These are phyloP conservation scores for Genyomyrus donnyi DNA, from an alignment of 2,113 vertebrate species.

Conservation along the genomic window DNA sequence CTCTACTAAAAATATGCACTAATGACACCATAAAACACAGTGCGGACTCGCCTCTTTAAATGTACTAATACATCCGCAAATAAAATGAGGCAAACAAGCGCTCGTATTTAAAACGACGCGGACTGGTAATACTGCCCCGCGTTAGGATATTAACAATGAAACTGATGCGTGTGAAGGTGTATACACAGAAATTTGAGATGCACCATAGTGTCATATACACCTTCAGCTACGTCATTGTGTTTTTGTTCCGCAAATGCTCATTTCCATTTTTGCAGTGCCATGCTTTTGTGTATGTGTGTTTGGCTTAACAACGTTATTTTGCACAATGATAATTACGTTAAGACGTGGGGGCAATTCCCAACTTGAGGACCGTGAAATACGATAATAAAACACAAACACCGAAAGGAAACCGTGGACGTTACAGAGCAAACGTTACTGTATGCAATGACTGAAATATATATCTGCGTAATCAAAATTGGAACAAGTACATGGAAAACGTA, in stretches of 20 bases:
- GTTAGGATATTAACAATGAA: neutral
- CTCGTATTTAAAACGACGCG: neutral
- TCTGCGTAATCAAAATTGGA: neutral
- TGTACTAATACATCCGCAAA: neutral
- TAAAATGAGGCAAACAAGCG: neutral
- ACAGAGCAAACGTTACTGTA: neutral
- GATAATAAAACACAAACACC: neutral
- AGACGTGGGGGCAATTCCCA: neutral
- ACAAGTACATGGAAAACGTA: neutral
- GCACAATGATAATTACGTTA: neutral
- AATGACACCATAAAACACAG: neutral
- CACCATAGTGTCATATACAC: neutral
- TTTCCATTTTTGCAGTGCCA: neutral
- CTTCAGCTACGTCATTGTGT: constrained; percentile 2
- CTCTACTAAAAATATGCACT: neutral
- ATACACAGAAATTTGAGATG: neutral
- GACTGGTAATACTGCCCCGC: neutral
- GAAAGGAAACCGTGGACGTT: neutral
- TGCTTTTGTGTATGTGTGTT: neutral
- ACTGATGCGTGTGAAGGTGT: neutral
- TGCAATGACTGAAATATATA: neutral
- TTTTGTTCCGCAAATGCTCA: neutral
- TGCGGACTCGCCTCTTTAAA: neutral
- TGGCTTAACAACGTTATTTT: neutral
- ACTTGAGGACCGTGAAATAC: neutral